Evolutionary conservation across 2,888 invertebrate genomes (phyloP).

Genomic region (Idaea straminata): DNA sequence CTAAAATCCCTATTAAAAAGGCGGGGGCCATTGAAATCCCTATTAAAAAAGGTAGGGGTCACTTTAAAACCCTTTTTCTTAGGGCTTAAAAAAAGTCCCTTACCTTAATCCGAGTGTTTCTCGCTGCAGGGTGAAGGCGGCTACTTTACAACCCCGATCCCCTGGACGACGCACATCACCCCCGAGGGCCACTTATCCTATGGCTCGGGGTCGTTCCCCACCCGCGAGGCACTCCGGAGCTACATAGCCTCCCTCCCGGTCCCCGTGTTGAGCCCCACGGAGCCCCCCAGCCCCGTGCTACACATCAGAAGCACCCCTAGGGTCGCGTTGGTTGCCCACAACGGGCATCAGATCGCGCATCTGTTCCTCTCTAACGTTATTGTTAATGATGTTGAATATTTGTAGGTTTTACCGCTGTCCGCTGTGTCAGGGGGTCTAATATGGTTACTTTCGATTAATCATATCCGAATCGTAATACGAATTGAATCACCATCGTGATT

Average conservation of each 20-base stretch:
- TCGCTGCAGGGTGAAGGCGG: slow-evolving; percentile 63
- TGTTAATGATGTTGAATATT: slow-evolving; percentile 48
- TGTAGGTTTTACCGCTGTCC: slow-evolving; percentile 31
- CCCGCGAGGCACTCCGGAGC: slow-evolving; percentile 44
- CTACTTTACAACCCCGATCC: slow-evolving; percentile 59
- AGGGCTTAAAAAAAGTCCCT: no score
- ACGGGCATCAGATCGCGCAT: slow-evolving; percentile 56
- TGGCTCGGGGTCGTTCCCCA: slow-evolving; percentile 51
- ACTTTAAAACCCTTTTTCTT: no score
- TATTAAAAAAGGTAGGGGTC: no score
- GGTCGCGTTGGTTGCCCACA: slow-evolving; percentile 43
- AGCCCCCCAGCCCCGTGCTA: slow-evolving; percentile 40
- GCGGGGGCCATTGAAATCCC: no score
- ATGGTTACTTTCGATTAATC: not conserved
- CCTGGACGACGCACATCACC: slow-evolving; percentile 46
- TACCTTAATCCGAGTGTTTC: not conserved
- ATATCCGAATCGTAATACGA: no score
- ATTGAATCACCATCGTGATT: no score
- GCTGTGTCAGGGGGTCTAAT: not conserved
- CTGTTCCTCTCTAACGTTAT: slow-evolving; percentile 50
- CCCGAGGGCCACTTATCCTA: slow-evolving; percentile 43
- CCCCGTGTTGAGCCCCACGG: slow-evolving; percentile 17
- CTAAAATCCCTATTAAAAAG: no score
- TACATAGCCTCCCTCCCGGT: slow-evolving; percentile 43
- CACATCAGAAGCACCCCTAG: slow-evolving; percentile 37